Evolutionary conservation across 2,888 invertebrate species (phyloP), one percentile per base, ranked within the genome.

Genomic region (Heteromurus nitidus): DNA sequence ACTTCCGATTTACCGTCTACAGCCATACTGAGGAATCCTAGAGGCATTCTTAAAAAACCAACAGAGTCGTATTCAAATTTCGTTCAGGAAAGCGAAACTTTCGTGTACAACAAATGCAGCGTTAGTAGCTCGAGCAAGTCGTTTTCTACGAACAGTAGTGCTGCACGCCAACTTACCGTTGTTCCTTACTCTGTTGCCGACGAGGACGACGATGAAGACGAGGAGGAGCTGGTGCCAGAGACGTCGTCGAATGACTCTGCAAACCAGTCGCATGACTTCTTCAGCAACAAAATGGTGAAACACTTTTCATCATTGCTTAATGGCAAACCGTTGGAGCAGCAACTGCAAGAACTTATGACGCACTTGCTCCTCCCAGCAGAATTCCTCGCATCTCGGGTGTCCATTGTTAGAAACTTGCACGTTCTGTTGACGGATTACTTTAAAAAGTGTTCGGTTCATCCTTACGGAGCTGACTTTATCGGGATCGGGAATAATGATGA

Each of bases 401-500:
- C 24, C 1, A 79, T 79, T 44, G 79, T 79, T 3, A 47, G 79
- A 22, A 72, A 79, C 55, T 28, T 79, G n/a, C 79, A 79, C 18
- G 1, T 72, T 1, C 53, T 79, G 72, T 20, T 82, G n/a, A 3
- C 18, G 7, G 58, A 67, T 3, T 53, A 20, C 3, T 82, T 79
- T 24, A 58, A 77, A n/a, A 73, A 74, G 1, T 68, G 79, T 28
- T 16, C 31, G 18, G 26, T 82, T 18, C 62, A 58, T 20, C 79
- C 82, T 5, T 77, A 73, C 30, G 82, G 82, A 5, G 73, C 74
- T 7, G 79, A 77, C 53, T 82, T 72, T 30, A 55, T 82, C 22
- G 79, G 79, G 9, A 20, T 82, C 22, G 77, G 79, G 7, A 82
- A 44, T 16, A 73, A 68, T 69, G 67, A 79, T 44, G 82, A 82